phyloP scores from a whole-genome alignment of 2,888 invertebrate genomes.

The Stramonita haemastoma region DNA sequence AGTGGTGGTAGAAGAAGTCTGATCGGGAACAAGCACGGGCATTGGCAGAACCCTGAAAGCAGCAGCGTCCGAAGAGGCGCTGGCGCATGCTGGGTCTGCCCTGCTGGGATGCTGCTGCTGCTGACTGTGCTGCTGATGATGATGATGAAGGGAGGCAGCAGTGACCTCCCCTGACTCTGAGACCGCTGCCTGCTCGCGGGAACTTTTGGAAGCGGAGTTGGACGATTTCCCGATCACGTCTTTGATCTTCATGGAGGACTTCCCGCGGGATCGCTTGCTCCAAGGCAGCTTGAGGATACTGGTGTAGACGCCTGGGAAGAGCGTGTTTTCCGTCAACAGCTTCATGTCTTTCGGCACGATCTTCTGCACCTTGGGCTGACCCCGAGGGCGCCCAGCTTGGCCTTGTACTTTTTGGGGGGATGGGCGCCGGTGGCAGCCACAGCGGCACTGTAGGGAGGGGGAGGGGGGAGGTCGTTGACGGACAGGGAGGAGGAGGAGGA shows the following conservation, averaged over 20 bases:
- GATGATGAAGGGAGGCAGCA: background rate
- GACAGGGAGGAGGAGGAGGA: background rate
- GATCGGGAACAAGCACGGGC: constrained; percentile 9
- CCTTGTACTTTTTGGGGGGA: background rate
- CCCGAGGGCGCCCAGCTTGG: constrained; percentile 50
- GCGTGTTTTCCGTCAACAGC: constrained; percentile 66
- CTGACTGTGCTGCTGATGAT: background rate
- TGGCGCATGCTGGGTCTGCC: background rate
- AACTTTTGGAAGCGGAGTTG: background rate
- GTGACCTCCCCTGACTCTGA: background rate
- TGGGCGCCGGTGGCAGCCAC: background rate
- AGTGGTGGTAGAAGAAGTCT: background rate
- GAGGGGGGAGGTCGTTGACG: background rate
- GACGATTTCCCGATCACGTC: background rate
- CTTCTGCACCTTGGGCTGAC: constrained; percentile 47
- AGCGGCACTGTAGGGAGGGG: background rate
- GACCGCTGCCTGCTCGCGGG: background rate
- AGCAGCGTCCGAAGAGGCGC: constrained; percentile 15
- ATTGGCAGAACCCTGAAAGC: background rate
- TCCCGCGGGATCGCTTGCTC: constrained; percentile 67
- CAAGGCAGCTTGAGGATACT: constrained; percentile 71
- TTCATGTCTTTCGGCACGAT: constrained; percentile 62
- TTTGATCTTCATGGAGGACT: constrained; percentile 45
- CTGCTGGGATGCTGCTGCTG: background rate
- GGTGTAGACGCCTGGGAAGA: constrained; percentile 69